Conservation (phyloP, 1,140 invertebrate genomes). For the Triops cancriformis region DNA sequence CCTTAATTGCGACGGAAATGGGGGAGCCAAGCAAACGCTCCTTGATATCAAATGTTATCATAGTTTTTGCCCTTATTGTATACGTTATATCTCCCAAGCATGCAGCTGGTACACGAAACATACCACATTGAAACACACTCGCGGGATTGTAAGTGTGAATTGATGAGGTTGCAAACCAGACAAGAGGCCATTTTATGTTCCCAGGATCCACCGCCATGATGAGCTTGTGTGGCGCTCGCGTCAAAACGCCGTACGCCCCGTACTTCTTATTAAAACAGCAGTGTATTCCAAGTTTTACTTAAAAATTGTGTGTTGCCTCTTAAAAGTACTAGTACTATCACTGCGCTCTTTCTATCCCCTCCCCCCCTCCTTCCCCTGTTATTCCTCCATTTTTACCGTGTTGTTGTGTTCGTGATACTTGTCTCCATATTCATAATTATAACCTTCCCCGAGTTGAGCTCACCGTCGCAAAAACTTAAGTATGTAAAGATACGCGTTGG, state of each 20-base stretch:
- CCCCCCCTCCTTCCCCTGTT: neutral
- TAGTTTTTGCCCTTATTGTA: neutral
- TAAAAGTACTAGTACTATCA: neutral
- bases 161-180: neutral
- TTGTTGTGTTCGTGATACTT: constrained; percentile 10
- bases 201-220: neutral
- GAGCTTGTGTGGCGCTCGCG: neutral
- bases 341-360: too few species aligned
- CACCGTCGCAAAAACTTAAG: neutral
- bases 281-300: neutral
- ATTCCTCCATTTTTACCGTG: constrained; percentile 2
- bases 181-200: neutral
- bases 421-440: constrained; percentile 8
- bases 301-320: neutral
- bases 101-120: neutral
- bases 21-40: neutral
- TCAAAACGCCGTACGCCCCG: neutral
- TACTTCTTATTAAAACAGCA: neutral
- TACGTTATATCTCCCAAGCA: neutral
- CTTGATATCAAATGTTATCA: constrained; percentile 1
- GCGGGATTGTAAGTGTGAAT: neutral
- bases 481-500: neutral
- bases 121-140: neutral
- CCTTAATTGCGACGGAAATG: neutral
- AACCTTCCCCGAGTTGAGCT: neutral